phyloP scores from a whole-genome alignment of 2,888 invertebrate species.

The Dasysyrphus tricinctus region DNA sequence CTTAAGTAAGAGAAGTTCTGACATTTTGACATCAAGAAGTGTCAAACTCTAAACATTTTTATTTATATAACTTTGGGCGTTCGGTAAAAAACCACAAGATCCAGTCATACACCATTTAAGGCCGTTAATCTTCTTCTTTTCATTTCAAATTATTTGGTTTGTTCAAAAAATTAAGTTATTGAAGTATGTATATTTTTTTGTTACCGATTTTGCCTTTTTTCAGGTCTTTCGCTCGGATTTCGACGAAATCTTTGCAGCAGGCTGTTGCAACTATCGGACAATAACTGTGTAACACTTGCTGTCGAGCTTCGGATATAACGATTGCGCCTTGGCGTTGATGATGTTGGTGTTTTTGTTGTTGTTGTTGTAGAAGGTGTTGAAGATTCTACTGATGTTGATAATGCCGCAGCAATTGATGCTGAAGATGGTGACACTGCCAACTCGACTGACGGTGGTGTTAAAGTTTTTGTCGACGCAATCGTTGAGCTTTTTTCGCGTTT shows the following conservation, averaged over 20 bases:
- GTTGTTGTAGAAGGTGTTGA: constrained; percentile 69
- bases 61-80: constrained; percentile 58
- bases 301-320: constrained; percentile 91
- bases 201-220: constrained; percentile 80
- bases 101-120: constrained; percentile 1
- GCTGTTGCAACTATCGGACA: constrained; percentile 94
- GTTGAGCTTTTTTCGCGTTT: constrained; percentile 71
- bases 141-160: constrained; percentile 10
- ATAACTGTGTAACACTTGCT: constrained; percentile 92
- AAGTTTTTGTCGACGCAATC: constrained; percentile 55
- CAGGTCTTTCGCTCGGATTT: constrained; percentile 89
- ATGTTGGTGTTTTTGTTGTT: constrained; percentile 63
- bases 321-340: constrained; percentile 86
- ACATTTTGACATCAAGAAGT: constrained; percentile 3
- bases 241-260: constrained; percentile 92
- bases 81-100: neutral
- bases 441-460: constrained; percentile 67
- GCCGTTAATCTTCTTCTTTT: constrained; percentile 43
- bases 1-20: constrained; percentile 2
- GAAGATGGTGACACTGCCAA: constrained; percentile 74
- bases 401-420: constrained; percentile 56
- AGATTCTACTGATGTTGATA: constrained; percentile 53
- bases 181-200: constrained; percentile 70
- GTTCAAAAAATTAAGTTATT: constrained; percentile 8
- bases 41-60: neutral